Base-by-base conservation (phyloP, 2,113 vertebrate species). In the Lonchura striata region DNA sequence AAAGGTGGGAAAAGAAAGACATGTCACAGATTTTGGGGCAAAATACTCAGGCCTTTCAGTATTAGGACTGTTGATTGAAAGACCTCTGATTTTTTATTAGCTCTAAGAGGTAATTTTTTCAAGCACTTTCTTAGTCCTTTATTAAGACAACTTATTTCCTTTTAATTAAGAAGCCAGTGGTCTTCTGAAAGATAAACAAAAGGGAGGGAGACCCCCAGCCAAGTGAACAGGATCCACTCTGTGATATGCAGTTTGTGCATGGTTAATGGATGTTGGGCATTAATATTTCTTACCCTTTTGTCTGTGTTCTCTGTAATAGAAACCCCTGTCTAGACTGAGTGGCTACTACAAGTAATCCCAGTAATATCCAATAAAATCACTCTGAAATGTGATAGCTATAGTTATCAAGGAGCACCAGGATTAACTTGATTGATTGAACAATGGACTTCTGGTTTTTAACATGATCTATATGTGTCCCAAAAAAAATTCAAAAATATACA, bases 271-370 rank as follows among this genome's bases (percentile, higher is more conserved):
- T 92, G 91, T 72, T 76, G 77, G 94, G 97, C 95, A 90, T 97
- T 97, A 96, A 97, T 89, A 91, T 95, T 97, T 97, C 97, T 98
- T 94, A 97, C 97, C 96, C 97, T 97, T 98, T 99, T 99, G 98
- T 98, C 98, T 98, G 96, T 94, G 95, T 98, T 98, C 98, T 97
- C 98, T 98, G 98, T 98, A 99, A 99, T 98, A 97, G 98, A 99
- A 99, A 98, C 98, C 96, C 96, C 97, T 98, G 99, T 99, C 99
- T 99, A 99, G 99, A 99, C 99, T 98, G 98, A 97, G 98, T 96
- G 99, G 98, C 99, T 99, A 98, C 99, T 97, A 95, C 94, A 97
- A 97, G 98, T 99, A 99, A 99, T 99, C 99, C 99, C 97, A 96
- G 98, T 98, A 98, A 99, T 98, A 98, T 98, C 98, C 98, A 98